Base-by-base conservation (phyloP, 1,140 invertebrate genomes). In the Trichonephila inaurata region DNA sequence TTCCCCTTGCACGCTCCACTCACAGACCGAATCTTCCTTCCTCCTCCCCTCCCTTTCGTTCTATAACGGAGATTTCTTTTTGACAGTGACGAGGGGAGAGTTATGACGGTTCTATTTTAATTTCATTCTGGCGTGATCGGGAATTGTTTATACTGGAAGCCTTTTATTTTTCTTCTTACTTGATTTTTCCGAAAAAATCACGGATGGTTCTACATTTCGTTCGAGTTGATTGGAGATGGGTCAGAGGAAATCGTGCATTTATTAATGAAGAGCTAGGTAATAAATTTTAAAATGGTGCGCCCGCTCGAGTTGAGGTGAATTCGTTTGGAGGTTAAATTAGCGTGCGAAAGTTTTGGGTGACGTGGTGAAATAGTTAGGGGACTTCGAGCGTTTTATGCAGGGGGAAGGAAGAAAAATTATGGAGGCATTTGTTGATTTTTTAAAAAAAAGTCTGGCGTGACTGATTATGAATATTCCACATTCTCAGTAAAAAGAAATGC, bases 1-100 rank as follows among this genome's bases (percentile, higher is more conserved):
- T 81, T 51, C 58, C n/a, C 83, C 83, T 61, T 72, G 33, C 83
- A 92, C 91, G 91, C 91, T 87, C 40, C 91, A 66, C 83, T 92
- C 91, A 28, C 83, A 86, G 91, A 92, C 82, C 91, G 91, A 92
- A 92, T 92, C 91, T 81, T 85, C 83, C n/a, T 58, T 19, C 58
- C 28, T 51, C 51, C 51, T 51, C 51, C 51, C 28, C 51, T 51
- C 51, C 51, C 51, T 51, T 51, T 51, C 51, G 51, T 51, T 51
- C 66, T 87, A 44, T 92, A 92, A 92, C 91, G 91, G 91, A 58
- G 61, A 3, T 40, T 40, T 77, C 51, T 72, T 77, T 40, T 33
- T 77, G 72, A 77, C 72, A 77, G 28, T 33, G 72, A 77, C 33
- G 72, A 77, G 72, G 28, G 51, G 72, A 77, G 72, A 77, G 72